These are phyloP conservation scores for Sylvicapra grimmia DNA, from an alignment of 2,113 vertebrate genomes.

Conservation along the genomic window DNA sequence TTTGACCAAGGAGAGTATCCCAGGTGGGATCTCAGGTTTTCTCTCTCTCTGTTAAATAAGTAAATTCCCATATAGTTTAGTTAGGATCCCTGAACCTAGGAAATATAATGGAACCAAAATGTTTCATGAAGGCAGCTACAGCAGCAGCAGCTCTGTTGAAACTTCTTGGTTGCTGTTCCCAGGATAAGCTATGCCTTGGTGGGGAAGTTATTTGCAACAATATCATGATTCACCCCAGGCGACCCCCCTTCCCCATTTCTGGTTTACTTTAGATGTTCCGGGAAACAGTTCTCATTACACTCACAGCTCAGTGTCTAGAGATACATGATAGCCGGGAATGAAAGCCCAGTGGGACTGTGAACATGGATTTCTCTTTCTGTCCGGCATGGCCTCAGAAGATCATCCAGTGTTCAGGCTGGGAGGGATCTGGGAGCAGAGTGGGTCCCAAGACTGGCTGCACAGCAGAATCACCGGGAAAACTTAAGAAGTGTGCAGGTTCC, in stretches of 20 bases:
- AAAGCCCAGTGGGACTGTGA: not conserved
- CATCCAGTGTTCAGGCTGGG: not conserved
- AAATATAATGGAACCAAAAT: not conserved
- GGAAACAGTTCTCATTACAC: not conserved
- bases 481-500: not conserved
- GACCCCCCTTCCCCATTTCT: not conserved
- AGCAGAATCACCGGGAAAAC: not conserved
- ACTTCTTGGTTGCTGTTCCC: not conserved
- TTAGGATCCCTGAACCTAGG: not conserved
- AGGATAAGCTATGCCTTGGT: not conserved
- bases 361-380: not conserved
- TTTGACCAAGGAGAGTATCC: not conserved
- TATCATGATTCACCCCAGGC: not conserved
- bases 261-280: slow-evolving; percentile 28
- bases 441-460: not conserved
- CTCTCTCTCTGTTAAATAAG: not conserved
- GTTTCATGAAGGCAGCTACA: not conserved
- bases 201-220: not conserved
- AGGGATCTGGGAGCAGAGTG: not conserved
- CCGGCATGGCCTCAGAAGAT: not conserved
- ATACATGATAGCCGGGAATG: not conserved
- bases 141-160: not conserved
- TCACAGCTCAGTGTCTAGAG: not conserved
- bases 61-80: not conserved
- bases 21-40: not conserved